Percentiles rank a stretch among this genome's conserved stretches.
These are phyloP conservation scores for Colossoma macropomum DNA, from an alignment of 2,113 vertebrate species.

Conservation along the genomic window DNA sequence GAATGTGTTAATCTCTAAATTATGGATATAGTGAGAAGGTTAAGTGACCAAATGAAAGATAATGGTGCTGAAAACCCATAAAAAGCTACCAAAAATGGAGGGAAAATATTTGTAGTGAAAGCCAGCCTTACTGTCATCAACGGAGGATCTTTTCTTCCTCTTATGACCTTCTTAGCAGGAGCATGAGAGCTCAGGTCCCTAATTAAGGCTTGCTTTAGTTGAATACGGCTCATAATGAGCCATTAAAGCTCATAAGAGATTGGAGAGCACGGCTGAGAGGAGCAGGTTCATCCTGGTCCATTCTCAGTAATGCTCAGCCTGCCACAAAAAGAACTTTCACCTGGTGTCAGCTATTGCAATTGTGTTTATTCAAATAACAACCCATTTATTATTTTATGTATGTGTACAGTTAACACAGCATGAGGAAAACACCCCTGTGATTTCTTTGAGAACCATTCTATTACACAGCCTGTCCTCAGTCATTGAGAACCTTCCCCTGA, in stretches of 20 bases:
- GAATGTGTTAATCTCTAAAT: neutral
- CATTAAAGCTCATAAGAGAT: slow-evolving; percentile 1
- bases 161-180: slow-evolving; percentile 29
- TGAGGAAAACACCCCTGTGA: neutral
- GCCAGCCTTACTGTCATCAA: neutral
- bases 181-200: slow-evolving; percentile 4
- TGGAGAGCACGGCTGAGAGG: neutral
- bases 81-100: neutral
- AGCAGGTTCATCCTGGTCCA: neutral
- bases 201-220: slow-evolving; percentile 28
- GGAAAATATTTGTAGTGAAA: neutral
- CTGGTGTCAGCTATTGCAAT: neutral
- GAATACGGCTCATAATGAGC: slow-evolving; percentile 26
- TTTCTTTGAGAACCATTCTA: neutral
- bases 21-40: neutral
- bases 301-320: neutral
- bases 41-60: neutral
- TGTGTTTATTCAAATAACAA: neutral
- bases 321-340: neutral
- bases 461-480: neutral
- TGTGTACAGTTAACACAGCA: neutral
- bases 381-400: neutral
- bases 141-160: slow-evolving; percentile 1
- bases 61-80: neutral
- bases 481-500: neutral